Conservation (phyloP, 2,888 invertebrate genomes). For the Lithophane socia region DNA sequence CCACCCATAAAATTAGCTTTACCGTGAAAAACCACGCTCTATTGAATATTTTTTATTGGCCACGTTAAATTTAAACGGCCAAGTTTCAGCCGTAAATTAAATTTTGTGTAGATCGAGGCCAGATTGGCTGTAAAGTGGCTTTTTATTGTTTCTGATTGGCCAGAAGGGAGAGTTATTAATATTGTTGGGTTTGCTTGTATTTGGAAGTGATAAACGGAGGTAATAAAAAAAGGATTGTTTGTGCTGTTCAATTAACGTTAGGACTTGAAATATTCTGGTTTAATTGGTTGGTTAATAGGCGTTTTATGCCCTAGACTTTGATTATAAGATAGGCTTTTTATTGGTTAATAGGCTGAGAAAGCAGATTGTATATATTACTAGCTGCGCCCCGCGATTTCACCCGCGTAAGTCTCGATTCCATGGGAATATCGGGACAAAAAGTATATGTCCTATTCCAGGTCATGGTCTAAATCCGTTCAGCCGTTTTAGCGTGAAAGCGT, state of each 20-base stretch:
- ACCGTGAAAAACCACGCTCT: constrained; percentile 47
- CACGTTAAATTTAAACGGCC: constrained; percentile 46
- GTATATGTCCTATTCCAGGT: too few relatives aligned
- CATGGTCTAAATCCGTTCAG: too few relatives aligned
- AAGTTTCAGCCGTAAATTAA: constrained; percentile 55
- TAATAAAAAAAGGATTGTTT: neutral
- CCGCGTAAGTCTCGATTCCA: too few relatives aligned
- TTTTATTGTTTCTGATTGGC: constrained; percentile 51
- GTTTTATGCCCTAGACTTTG: neutral
- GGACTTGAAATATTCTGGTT: neutral
- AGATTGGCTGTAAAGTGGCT: constrained; percentile 48
- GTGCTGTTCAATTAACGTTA: neutral
- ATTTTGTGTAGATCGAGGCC: constrained; percentile 53
- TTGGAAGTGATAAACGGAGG: constrained; percentile 19
- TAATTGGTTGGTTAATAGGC: neutral
- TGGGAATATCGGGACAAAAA: too few relatives aligned
- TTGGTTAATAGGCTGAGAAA: too few relatives aligned
- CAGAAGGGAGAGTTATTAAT: constrained; percentile 12
- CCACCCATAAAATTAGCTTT: constrained; percentile 52
- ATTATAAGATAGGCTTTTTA: neutral
- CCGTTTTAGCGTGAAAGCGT: too few relatives aligned
- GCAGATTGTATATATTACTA: neutral
- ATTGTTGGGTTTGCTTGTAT: constrained; percentile 13
- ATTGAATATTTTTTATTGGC: constrained; percentile 63
- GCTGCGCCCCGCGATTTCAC: too few relatives aligned